A percentile compares a stretch with the other conserved stretches of the same genome.
phyloP scores from a whole-genome alignment of 2,113 vertebrate species.

The Sebastes schlegelii region DNA sequence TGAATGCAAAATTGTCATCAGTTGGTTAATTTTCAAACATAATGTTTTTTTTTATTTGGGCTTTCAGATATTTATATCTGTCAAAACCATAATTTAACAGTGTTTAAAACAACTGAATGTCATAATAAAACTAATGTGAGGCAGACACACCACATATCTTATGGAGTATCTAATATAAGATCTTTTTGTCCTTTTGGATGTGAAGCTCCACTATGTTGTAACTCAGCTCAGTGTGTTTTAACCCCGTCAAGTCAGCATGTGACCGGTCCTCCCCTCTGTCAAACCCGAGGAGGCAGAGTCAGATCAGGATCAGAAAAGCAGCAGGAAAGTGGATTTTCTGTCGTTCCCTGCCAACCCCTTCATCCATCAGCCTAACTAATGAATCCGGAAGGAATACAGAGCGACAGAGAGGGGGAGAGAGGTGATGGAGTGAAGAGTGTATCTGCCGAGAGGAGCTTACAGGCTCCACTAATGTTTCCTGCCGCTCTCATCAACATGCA shows the following conservation, averaged over 20 bases:
- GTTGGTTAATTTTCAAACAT: background rate
- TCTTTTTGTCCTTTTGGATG: background rate
- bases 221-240: conserved; percentile 9
- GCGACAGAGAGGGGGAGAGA: background rate
- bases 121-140: background rate
- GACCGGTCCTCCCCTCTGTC: conserved; percentile 21
- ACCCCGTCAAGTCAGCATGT: conserved; percentile 33
- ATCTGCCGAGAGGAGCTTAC: conserved; percentile 30
- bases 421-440: background rate
- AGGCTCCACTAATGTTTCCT: conserved; percentile 23
- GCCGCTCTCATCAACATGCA: conserved; percentile 54
- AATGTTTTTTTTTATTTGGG: background rate
- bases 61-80: background rate
- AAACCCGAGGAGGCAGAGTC: conserved; percentile 20
- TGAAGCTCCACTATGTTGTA: background rate
- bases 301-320: conserved; percentile 48
- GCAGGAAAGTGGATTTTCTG: conserved; percentile 38
- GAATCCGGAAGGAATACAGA: conserved; percentile 45
- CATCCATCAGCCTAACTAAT: conserved; percentile 73
- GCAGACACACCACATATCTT: background rate
- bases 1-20: background rate
- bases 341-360: conserved; percentile 27
- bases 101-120: background rate
- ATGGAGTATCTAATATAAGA: too few relatives aligned
- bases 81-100: background rate